Conservation (phyloP, 2,113 vertebrate genomes). For the Pelusios castaneus region DNA sequence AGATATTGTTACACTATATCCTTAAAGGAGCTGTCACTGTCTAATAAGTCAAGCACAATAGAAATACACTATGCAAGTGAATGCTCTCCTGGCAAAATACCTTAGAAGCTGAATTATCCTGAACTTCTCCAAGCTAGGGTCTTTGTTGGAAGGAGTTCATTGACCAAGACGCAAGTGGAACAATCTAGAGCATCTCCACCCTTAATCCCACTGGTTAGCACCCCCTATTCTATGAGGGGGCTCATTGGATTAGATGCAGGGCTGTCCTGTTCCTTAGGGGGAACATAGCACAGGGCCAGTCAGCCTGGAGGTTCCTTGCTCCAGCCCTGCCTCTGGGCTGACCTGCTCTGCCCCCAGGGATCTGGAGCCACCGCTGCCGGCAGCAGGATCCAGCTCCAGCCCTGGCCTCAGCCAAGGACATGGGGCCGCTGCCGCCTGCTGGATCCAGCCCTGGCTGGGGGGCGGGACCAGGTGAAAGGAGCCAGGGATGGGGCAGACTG, state of each 20-base stretch:
- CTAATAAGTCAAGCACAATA: background rate
- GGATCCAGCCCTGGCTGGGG: no score
- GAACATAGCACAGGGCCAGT: no score
- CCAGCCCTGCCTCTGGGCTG: no score
- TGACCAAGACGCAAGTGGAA: background rate
- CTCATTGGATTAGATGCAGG: background rate
- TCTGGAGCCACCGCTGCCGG: no score
- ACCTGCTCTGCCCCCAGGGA: no score
- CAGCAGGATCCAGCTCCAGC: no score
- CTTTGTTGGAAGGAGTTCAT: background rate
- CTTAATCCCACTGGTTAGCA: background rate
- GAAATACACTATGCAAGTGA: background rate
- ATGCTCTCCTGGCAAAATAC: background rate
- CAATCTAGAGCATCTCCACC: background rate
- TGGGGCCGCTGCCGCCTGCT: no score
- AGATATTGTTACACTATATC: background rate
- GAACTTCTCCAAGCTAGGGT: background rate
- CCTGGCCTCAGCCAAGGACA: no score
- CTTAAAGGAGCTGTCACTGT: constrained; percentile 5
- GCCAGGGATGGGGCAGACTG: no score
- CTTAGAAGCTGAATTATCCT: background rate
- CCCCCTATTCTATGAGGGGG: background rate
- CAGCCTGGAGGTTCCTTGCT: no score
- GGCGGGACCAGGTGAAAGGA: no score
- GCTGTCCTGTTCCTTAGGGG: no score